Percentiles rank a stretch among this genome's conserved stretches.
These are phyloP conservation scores for Caenorhabditis tropicalis DNA, from an alignment of 1,140 invertebrate genomes.

Conservation along the genomic window DNA sequence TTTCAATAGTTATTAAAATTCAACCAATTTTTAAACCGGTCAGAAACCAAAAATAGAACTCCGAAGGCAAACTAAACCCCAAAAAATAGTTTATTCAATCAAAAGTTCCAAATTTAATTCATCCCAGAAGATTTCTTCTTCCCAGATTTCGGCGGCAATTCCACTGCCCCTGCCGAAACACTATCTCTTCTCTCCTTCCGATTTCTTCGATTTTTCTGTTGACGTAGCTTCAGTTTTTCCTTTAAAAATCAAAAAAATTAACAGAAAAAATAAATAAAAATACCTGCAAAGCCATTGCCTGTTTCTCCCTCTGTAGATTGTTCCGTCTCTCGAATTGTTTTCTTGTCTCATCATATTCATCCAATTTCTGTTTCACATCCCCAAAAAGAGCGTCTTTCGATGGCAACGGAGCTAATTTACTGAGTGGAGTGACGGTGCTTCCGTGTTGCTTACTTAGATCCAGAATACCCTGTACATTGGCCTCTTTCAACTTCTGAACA, in stretches of 20 bases:
- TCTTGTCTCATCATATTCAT: conserved; percentile 63
- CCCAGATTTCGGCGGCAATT: not conserved
- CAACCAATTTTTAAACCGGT: no score
- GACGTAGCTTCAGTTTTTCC: conserved; percentile 61
- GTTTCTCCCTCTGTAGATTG: conserved; percentile 60
- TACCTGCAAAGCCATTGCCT: conserved; percentile 63
- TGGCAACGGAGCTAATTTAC: conserved; percentile 63
- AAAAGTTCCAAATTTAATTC: not conserved
- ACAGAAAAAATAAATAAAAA: not conserved
- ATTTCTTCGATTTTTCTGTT: conserved; percentile 60
- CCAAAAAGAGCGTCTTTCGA: conserved; percentile 65
- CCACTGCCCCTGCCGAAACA: not conserved
- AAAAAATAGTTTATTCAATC: no score
- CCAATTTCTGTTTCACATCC: conserved; percentile 64
- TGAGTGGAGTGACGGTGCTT: conserved; percentile 58
- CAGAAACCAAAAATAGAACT: no score
- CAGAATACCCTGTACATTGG: conserved; percentile 62
- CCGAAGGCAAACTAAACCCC: no score
- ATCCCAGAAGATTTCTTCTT: not conserved
- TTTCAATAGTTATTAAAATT: no score
- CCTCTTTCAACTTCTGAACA: conserved; percentile 61
- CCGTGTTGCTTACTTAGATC: conserved; percentile 63
- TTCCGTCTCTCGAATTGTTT: conserved; percentile 61
- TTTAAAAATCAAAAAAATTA: not conserved
- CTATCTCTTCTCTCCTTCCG: conserved; percentile 57